These are phyloP conservation scores for Ciconia stormi DNA, from an alignment of 2,113 vertebrate species.

Conservation along the genomic window DNA sequence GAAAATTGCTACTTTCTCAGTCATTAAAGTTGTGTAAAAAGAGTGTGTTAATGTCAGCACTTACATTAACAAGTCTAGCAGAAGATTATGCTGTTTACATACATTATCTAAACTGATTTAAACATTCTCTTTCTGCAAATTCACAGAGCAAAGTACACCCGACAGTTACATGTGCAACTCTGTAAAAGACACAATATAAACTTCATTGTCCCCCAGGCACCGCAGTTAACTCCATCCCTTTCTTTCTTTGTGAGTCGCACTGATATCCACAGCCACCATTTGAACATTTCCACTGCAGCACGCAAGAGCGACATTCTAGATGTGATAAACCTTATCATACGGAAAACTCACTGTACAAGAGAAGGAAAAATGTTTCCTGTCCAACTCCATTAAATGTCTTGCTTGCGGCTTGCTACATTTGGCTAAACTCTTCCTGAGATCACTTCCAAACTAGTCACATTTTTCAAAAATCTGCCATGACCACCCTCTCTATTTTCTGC, in stretches of 20 bases:
- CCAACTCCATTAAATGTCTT: not conserved
- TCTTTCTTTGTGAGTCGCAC: not conserved
- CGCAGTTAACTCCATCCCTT: not conserved
- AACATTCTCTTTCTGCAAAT: conserved; percentile 40
- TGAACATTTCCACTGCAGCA: not conserved
- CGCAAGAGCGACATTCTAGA: not conserved
- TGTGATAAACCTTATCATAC: not conserved
- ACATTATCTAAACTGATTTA: conserved; percentile 57
- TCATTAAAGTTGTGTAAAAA: conserved; percentile 57
- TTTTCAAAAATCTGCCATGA: not conserved
- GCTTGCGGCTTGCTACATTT: not conserved
- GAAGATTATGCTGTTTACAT: conserved; percentile 62
- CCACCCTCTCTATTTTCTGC: not conserved
- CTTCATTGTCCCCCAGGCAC: not conserved
- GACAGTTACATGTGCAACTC: not conserved
- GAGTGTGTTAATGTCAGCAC: conserved; percentile 54
- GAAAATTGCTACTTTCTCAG: conserved; percentile 54
- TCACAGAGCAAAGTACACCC: conserved; percentile 22
- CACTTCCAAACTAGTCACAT: not conserved
- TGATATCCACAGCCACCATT: not conserved
- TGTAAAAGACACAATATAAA: not conserved
- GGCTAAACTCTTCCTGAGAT: conserved; percentile 4
- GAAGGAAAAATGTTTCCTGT: not conserved
- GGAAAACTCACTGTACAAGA: not conserved
- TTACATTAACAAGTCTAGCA: conserved; percentile 64